Conservation (phyloP, 2,797 vertebrate species). For the Enteromius mattozi region DNA sequence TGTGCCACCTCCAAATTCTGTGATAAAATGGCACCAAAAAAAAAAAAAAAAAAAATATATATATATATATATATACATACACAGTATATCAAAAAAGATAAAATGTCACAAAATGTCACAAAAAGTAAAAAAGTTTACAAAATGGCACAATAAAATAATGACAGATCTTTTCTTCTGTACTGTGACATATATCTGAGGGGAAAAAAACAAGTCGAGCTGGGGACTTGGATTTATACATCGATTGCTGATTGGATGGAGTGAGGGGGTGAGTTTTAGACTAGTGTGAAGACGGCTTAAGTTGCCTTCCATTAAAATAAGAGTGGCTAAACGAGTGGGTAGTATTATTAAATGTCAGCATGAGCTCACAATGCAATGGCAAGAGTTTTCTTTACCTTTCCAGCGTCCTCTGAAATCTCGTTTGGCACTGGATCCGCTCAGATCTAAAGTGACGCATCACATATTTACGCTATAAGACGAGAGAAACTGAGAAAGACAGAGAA, state of each 20-base stretch:
- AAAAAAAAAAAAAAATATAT: not conserved
- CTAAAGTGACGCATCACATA: constrained; percentile 8
- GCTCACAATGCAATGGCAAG: not conserved
- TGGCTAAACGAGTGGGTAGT: not conserved
- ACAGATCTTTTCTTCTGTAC: not conserved
- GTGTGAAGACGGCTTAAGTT: not conserved
- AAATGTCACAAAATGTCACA: not conserved
- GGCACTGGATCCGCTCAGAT: not conserved
- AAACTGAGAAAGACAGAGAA: constrained; percentile 35
- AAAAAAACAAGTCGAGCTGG: not conserved
- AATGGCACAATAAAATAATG: not conserved
- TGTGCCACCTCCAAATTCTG: not conserved
- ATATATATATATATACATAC: no score
- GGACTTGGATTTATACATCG: not conserved
- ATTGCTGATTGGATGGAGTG: not conserved
- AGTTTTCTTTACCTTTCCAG: constrained; percentile 32
- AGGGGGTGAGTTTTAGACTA: not conserved
- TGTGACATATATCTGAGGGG: not conserved
- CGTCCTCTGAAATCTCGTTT: constrained; percentile 9
- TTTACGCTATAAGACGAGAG: constrained; percentile 37
- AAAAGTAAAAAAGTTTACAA: no score
- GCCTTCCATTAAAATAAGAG: not conserved
- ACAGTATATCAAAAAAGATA: not conserved
- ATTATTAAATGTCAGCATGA: not conserved
- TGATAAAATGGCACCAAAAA: not conserved